Percentiles rank a stretch among this genome's conserved stretches.
Conservation (phyloP, 2,113 vertebrate species). For the Planiliza haematocheilus region DNA sequence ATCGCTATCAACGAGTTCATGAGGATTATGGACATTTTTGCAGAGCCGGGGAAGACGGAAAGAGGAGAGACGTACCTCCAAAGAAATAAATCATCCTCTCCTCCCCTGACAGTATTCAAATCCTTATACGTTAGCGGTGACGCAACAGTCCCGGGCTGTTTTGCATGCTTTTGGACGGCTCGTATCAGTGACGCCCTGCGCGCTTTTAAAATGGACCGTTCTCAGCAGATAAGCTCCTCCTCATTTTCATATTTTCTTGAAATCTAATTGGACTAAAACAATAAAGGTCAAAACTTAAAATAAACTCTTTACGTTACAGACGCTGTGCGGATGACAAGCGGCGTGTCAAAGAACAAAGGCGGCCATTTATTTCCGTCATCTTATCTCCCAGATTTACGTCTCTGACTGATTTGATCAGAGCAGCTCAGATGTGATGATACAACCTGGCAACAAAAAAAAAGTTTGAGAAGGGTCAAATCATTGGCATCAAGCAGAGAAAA, state of each 20-base stretch:
- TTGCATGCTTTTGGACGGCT: conserved; percentile 55
- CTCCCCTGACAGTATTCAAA: conserved; percentile 53
- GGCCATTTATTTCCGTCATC: background rate
- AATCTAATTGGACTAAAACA: conserved; percentile 36
- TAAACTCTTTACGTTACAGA: conserved; percentile 5
- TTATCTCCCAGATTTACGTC: background rate
- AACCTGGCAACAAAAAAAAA: background rate
- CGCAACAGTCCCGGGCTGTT: conserved; percentile 22
- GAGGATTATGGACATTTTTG: background rate
- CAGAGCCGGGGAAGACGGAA: conserved; percentile 28
- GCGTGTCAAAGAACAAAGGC: background rate
- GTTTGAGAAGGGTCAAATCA: too few species aligned
- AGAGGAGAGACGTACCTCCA: background rate
- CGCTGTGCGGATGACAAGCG: background rate
- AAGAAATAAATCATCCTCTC: conserved; percentile 18
- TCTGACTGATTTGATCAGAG: conserved; percentile 6
- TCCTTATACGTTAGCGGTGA: conserved; percentile 49
- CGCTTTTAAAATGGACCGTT: background rate
- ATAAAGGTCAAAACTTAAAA: conserved; percentile 33
- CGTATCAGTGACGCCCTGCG: conserved; percentile 24
- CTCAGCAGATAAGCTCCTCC: conserved; percentile 28
- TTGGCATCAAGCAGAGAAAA: too few species aligned
- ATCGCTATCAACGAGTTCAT: background rate
- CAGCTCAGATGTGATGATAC: background rate
- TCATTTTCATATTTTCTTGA: conserved; percentile 61